Evolutionary conservation across 2,797 vertebrate species (phyloP), one percentile per base, ranked within the genome.

Genomic region (Peromyscus nudipes): DNA sequence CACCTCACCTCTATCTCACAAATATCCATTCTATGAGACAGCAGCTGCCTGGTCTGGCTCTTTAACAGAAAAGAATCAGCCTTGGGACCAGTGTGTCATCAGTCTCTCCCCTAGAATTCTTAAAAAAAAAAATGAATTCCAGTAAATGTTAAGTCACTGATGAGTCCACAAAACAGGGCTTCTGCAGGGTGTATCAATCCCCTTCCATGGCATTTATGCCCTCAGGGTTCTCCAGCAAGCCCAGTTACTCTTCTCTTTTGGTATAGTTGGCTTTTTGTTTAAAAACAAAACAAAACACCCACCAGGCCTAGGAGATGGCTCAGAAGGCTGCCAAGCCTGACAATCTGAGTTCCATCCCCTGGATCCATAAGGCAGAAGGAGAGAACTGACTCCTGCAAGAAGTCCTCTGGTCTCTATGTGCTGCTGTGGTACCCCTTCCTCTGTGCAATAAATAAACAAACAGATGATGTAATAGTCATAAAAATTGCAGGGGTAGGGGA

Each of bases 261-360:
- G 43, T 79, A 77, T 23, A 79, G 19, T n/a, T 77, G 25, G 17
- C n/a, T 88, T 96, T 95, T 87, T 87, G 17, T 34, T 84, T 60
- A 73, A 60, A 64, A 90, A 8, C 43, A 69, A 52, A 85, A 49
- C 83, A 46, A 5, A 49, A 85, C 31, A 5, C 83, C 64, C 43
- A 85, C 83, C 49, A 21, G 64, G 83, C 43, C 62, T 11, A 1
- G 19, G 83, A 85, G 43, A 4, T n/a, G 62, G 43, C 65, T 69
- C 46, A n/a, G 46, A 49, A 55, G 67, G 85, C 85, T 73, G 67
- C 67, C 67, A 87, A 57, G 25, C 4, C 49, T 40, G n/a, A 31
- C n/a, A 57, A 16, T 52, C 19, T 57, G 27, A 13, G n/a, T 40
- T 31, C 31, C 5, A 31, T 40, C 8, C 10, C 31, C 52, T 31